Base-by-base conservation (phyloP, 2,113 vertebrate species). In the Propithecus coquereli region DNA sequence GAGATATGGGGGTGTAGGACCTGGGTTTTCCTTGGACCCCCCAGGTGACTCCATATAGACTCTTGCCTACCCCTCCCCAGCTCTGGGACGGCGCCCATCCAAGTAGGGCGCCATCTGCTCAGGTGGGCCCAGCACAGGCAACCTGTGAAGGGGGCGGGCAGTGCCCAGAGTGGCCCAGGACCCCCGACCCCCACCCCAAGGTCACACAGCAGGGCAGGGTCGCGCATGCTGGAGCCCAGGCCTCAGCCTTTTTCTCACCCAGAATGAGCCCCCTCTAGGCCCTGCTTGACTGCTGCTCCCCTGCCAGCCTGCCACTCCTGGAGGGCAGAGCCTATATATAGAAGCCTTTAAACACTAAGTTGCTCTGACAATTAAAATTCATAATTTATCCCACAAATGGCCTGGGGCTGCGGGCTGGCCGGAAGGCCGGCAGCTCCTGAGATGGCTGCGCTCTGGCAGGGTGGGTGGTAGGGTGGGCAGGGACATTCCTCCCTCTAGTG, bases 281-380 rank as follows among this genome's bases (percentile, higher is more conserved):
- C 83, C 80, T 59, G 47, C 65, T 82, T 79, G 54, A 43, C 17
- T 63, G 54, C 68, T 45, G 43, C 77, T 87, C 73, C 27, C 52
- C 23, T 65, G 47, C 40, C n/a, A 82, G 43, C 34, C 0, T 3
- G 73, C 87, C 25, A 23, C 74, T 90, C 37, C 59, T 66, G 27
- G 76, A 93, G 68, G 71, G n/a, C 87, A 90, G 63, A 95, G 65
- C 59, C 95, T 97, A 90, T 95, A 94, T 94, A 94, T 82, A 97
- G 95, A 95, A 97, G 47, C 91, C 92, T 96, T 94, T 97, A 94
- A 97, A 97, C 96, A 93, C 95, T 93, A 95, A 97, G 87, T 96
- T 85, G 94, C 94, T 96, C 81, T 88, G 90, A 97, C 96, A 98
- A 97, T 97, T 97, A 98, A 97, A 97, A 97, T 97, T 97, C 95